Base-by-base conservation (phyloP, 1,140 invertebrate species). In the Euwallacea fornicatus region DNA sequence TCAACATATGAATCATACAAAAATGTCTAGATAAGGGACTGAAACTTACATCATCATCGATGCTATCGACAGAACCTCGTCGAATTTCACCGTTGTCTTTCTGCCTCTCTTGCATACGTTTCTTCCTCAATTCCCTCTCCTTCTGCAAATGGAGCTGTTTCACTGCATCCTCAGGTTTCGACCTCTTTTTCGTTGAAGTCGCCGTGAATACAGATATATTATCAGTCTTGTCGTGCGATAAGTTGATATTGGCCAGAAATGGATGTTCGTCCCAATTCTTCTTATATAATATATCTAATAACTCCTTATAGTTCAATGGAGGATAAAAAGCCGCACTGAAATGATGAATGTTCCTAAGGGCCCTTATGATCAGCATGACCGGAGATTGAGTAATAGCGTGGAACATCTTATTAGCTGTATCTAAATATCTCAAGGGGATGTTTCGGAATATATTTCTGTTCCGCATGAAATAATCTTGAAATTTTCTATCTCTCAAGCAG, bases 401-500 rank as follows among this genome's bases (percentile, higher is more conserved):
- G 53, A 93, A 78, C 54, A 86, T 84, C 74, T 86, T 85, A 77
- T 91, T 90, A 9, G 88, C 82, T 66, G 85, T 83, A 44, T 87
- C 76, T 1, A 93, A 73, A 53, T 88, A 82, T 4, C 87, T 85
- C 60, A 83, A 84, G 0, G 89, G 86, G 21, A 63, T 87, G 61
- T 85, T 87, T 76, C 89, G 87, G 66, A 93, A 88, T 15, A 93
- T 81, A 82, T 94, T 93, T 69, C 88, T 88, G 42, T 83, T 84
- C 55, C 84, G 83, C 16, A 93, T 84, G 76, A 93, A 93, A 77
- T 90, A 94, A 77, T 92, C 89, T 7, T 83, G 84, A 63, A 93
- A 81, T 0, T 84, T 78, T 68, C 86, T 85, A 67, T 87, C 86
- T 56, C 84, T 86, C 7, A 88, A 81, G 7, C 74, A 75, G 0